phyloP scores from a whole-genome alignment of 1,140 invertebrate genomes.

The Drosophila tsacasi region DNA sequence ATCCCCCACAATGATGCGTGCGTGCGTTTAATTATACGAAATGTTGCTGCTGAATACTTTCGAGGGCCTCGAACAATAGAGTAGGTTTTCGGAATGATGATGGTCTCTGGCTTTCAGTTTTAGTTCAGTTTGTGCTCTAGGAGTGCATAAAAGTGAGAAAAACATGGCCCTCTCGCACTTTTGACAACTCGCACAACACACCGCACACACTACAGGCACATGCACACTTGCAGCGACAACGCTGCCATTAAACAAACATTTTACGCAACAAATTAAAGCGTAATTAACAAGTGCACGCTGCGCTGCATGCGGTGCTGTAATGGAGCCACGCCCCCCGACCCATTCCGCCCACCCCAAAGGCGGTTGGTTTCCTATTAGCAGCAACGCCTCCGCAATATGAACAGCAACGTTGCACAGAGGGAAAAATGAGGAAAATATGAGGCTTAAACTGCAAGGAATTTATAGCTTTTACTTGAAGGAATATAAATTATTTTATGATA shows the following conservation, averaged over 20 bases:
- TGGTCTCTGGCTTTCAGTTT: not conserved
- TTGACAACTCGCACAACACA: slow-evolving; percentile 37
- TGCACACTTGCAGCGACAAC: slow-evolving; percentile 47
- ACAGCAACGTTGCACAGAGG: slow-evolving; percentile 11
- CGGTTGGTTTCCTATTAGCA: slow-evolving; percentile 63
- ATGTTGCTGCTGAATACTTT: slow-evolving; percentile 71
- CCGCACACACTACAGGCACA: not conserved
- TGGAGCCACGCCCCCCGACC: slow-evolving; percentile 24
- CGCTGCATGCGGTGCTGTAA: slow-evolving; percentile 58
- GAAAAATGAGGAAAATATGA: not conserved
- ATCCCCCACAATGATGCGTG: slow-evolving; percentile 57
- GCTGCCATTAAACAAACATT: slow-evolving; percentile 81
- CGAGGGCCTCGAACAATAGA: slow-evolving; percentile 56
- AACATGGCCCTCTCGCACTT: slow-evolving; percentile 64
- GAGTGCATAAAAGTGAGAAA: slow-evolving; percentile 76
- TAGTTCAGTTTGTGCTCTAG: slow-evolving; percentile 22
- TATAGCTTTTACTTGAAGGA: not conserved
- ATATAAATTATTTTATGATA: not conserved
- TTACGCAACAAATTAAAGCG: slow-evolving; percentile 83
- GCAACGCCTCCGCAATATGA: slow-evolving; percentile 42
- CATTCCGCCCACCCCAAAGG: not conserved
- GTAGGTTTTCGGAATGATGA: not conserved
- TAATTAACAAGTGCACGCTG: slow-evolving; percentile 82
- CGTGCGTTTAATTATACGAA: slow-evolving; percentile 77
- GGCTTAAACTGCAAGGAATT: not conserved